Conservation (phyloP, 2,797 vertebrate genomes). For the Periparus ater region DNA sequence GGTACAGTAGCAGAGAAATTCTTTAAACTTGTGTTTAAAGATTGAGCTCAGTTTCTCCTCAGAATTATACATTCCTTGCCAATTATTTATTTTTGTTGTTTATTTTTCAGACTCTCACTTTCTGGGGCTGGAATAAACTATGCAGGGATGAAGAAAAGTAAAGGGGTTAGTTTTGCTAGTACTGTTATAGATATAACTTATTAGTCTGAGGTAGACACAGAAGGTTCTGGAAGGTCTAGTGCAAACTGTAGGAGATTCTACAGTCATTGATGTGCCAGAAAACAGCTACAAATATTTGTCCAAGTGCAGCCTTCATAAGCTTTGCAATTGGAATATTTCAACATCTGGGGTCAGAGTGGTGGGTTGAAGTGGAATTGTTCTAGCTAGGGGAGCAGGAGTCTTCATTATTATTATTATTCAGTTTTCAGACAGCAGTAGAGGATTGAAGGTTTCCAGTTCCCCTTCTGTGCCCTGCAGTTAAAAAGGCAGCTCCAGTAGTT, state of each 20-base stretch:
- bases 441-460: neutral
- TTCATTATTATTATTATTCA: neutral
- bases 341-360: neutral
- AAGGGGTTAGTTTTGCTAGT: neutral
- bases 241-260: neutral
- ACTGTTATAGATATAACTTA: accelerated
- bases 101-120: neutral
- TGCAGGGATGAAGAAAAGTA: neutral
- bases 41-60: neutral
- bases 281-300: neutral
- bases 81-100: neutral
- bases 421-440: neutral
- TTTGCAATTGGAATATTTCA: neutral
- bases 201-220: neutral
- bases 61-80: neutral
- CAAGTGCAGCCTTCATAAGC: neutral
- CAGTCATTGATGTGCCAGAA: neutral
- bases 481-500: neutral
- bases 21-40: neutral
- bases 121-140: neutral
- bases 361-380: neutral
- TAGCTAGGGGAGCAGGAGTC: neutral
- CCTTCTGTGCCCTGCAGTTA: neutral
- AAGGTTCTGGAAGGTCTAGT: neutral
- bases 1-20: neutral